phyloP scores from a whole-genome alignment of 2,888 invertebrate species.

The Amphipoea oculea region DNA sequence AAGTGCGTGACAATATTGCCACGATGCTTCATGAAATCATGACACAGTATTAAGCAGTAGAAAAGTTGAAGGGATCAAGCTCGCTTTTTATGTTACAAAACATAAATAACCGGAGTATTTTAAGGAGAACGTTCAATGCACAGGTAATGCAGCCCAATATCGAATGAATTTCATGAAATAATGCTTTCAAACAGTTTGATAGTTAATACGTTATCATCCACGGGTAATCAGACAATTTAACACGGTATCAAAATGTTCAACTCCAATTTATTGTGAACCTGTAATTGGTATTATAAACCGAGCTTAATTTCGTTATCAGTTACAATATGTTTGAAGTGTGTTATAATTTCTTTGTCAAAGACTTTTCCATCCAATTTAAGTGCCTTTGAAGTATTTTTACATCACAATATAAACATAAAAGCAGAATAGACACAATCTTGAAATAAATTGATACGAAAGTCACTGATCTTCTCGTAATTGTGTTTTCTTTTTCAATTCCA shows the following conservation, averaged over 20 bases:
- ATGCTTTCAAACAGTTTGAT: constrained; percentile 11
- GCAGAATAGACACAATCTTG: constrained; percentile 51
- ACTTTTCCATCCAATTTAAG: constrained; percentile 48
- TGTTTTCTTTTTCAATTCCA: constrained; percentile 63
- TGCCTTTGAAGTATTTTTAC: constrained; percentile 41
- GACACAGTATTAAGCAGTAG: neutral
- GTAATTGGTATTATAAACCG: constrained; percentile 15
- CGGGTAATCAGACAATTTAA: constrained; percentile 28
- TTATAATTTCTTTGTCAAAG: constrained; percentile 42
- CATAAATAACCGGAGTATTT: neutral
- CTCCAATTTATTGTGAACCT: neutral
- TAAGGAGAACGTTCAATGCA: neutral
- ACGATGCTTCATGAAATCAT: no score
- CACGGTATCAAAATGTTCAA: constrained; percentile 20
- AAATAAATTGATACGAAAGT: constrained; percentile 61
- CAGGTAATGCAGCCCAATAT: neutral
- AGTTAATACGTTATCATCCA: constrained; percentile 25
- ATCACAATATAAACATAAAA: constrained; percentile 45
- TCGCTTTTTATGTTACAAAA: neutral
- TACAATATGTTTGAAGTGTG: constrained; percentile 15
- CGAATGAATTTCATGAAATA: constrained; percentile 19
- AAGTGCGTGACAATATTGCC: neutral
- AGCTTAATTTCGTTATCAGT: constrained; percentile 9
- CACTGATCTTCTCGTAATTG: constrained; percentile 63
- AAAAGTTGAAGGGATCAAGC: neutral